Percentiles rank a stretch among this genome's conserved stretches.
Evolutionary conservation across 2,797 vertebrate genomes (phyloP).

Genomic region (Lacerta bilineata): DNA sequence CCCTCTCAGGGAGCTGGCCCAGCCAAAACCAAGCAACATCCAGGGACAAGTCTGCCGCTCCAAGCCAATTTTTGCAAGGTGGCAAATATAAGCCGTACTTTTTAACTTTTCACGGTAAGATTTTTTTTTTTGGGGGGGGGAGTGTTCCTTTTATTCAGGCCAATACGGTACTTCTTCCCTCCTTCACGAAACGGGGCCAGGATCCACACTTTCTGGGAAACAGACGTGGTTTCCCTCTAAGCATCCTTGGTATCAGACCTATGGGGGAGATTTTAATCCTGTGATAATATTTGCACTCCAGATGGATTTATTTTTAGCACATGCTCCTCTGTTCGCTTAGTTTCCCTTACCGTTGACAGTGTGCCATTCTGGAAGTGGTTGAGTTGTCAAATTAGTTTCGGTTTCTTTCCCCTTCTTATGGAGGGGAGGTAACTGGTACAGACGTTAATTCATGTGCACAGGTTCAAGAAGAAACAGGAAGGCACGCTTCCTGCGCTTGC

Average conservation of each 20-base stretch:
- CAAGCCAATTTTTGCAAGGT: too few relatives aligned
- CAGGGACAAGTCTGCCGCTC: too few relatives aligned
- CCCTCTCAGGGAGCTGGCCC: too few relatives aligned
- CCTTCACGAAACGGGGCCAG: background rate
- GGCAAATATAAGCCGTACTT: too few relatives aligned
- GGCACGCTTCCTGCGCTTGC: background rate
- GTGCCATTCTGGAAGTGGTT: background rate
- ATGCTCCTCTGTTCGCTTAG: background rate
- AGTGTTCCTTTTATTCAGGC: background rate
- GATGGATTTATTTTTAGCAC: constrained; percentile 11
- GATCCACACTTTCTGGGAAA: background rate
- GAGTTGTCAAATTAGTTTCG: background rate
- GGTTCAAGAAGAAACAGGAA: background rate
- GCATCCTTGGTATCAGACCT: background rate
- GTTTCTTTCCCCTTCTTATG: background rate
- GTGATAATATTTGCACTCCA: constrained; percentile 1
- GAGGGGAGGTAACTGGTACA: too few relatives aligned
- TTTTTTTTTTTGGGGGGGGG: too few relatives aligned
- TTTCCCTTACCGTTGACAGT: background rate
- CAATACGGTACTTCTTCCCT: background rate
- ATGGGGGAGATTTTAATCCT: background rate
- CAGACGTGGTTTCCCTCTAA: background rate
- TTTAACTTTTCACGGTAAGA: too few relatives aligned
- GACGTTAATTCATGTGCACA: too few relatives aligned
- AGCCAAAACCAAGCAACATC: too few relatives aligned